These are phyloP conservation scores for Gadus chalcogrammus DNA, from an alignment of 2,113 vertebrate species.

Conservation along the genomic window DNA sequence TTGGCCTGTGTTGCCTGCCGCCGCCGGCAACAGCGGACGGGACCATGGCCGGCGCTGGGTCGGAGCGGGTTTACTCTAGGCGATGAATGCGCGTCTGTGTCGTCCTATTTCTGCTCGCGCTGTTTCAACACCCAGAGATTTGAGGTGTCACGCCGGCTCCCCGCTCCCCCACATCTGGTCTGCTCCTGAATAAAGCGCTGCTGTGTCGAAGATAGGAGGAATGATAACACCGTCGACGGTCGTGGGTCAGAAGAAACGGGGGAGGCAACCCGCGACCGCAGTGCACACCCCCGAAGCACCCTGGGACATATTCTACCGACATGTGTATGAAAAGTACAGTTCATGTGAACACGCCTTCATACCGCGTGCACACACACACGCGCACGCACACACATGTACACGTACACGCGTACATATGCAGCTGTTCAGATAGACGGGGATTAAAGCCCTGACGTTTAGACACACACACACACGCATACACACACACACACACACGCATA, in stretches of 20 bases:
- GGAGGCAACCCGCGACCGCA: too few species aligned
- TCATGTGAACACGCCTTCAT: slow-evolving; percentile 1
- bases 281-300: too few species aligned
- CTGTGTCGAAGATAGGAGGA: too few species aligned
- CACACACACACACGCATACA: neutral
- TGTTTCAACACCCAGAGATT: slow-evolving; percentile 56
- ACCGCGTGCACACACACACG: neutral
- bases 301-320: too few species aligned
- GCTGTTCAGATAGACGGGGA: slow-evolving; percentile 19
- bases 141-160: slow-evolving; percentile 37
- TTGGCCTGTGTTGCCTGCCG: too few species aligned
- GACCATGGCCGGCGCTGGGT: slow-evolving; percentile 44
- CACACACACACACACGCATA: neutral
- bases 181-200: too few species aligned
- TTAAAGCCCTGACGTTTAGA: slow-evolving; percentile 17
- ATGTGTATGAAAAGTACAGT: neutral
- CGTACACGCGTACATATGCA: neutral
- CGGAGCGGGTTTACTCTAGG: slow-evolving; percentile 49
- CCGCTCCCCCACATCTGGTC: slow-evolving; percentile 7
- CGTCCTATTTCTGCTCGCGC: slow-evolving; percentile 45
- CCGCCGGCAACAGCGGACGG: slow-evolving; percentile 39
- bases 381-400: neutral
- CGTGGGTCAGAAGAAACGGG: too few species aligned
- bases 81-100: slow-evolving; percentile 64
- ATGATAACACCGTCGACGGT: too few species aligned